Evolutionary conservation across 2,797 vertebrate species (phyloP).

Genomic region (Cirrhinus mrigala): DNA sequence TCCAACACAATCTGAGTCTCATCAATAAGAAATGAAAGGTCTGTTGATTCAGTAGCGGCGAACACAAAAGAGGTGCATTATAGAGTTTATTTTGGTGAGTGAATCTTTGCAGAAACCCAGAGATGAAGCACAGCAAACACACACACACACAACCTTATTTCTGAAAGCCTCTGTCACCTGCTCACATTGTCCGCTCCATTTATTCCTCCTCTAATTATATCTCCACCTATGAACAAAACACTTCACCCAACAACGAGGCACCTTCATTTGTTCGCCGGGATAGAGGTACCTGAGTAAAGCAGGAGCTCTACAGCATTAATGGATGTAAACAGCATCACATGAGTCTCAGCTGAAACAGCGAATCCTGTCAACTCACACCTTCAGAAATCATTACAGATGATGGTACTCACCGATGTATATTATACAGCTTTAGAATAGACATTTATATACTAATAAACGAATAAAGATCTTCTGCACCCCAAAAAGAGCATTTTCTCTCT

Average conservation of each 20-base stretch:
- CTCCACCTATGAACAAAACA: not conserved
- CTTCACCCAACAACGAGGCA: not conserved
- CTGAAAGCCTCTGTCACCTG: constrained; percentile 45
- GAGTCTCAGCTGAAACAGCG: not conserved
- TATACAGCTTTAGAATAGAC: not conserved
- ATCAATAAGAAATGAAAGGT: constrained; percentile 12
- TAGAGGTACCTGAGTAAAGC: not conserved
- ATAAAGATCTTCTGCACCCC: not conserved
- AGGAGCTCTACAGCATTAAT: constrained; percentile 1
- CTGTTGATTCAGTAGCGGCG: not conserved
- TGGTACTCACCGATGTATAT: not conserved
- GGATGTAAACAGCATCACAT: not conserved
- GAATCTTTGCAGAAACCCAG: constrained; percentile 37
- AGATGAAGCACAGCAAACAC: constrained; percentile 31
- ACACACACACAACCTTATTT: constrained; percentile 4
- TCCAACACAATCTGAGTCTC: not conserved
- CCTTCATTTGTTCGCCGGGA: not conserved
- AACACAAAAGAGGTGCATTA: constrained; percentile 4
- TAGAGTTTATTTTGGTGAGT: constrained; percentile 36
- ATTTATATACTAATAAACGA: not conserved
- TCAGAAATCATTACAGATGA: not conserved
- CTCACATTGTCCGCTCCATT: constrained; percentile 54
- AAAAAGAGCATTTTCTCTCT: not conserved
- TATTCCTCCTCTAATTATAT: constrained; percentile 62
- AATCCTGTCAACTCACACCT: not conserved